Base-by-base conservation (phyloP, 2,888 invertebrate genomes). In the Cheilosia variabilis region DNA sequence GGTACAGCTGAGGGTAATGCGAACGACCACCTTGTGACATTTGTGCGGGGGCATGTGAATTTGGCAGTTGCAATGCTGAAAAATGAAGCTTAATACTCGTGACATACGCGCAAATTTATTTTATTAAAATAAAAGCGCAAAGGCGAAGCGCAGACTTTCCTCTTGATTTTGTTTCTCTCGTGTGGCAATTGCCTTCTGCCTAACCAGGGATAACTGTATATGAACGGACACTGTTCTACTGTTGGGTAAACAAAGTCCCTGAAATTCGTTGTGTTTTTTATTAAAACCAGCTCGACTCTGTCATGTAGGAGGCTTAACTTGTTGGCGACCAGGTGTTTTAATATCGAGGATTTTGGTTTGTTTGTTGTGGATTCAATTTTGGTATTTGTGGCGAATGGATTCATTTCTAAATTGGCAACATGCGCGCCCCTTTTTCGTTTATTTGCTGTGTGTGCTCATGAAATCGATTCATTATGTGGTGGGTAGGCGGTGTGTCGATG, bases 251-350 rank as follows among this genome's bases (percentile, higher is more conserved):
- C 75, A 65, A 65, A 50, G 57, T 41, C 50, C 24, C 37, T 15
- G 24, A 24, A n/a, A 47, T 43, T 63, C 34, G 7, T 31, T 27
- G 27, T 1, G 47, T 58, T 62, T 58, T 66, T 62, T 58, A 75
- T 58, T 66, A 58, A 58, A 75, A 63, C 24, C 34, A 55, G 17
- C 55, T 63, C 73, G 63, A 7, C 34, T 31, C n/a, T 50, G 50
- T 19, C 52, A 57, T 53, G 31, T 45, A 10, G 41, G 57, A 34
- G 55, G 65, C 24, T 75, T 66, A 58, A 57, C 37, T 57, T 55
- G 55, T 60, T 68, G 68, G 45, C 77, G 34, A 77, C 22, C 77
- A 77, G 77, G 68, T 77, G 77, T 34, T 62, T 76, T 60, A 66
- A 76, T 76, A 66, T 66, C 50, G 58, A 34, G 24, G 58, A 50